Base-by-base conservation (phyloP, 2,797 vertebrate species). In the Melanotaenia pygmaea region DNA sequence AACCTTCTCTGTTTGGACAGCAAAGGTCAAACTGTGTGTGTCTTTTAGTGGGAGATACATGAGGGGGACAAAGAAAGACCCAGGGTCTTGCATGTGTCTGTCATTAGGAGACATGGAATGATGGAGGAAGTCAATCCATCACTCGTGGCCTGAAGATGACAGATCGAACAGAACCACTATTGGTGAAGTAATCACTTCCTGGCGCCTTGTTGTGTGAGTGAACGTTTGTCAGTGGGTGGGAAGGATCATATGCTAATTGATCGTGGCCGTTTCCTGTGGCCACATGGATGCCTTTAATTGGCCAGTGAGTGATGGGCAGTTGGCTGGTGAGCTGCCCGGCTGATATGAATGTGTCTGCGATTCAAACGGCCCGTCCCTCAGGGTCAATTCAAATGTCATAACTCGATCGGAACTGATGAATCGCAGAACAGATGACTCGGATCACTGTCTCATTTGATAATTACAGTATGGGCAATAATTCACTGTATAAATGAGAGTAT, bases 151-250 rank as follows among this genome's bases (percentile, higher is more conserved):
- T 59, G 80, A 76, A 74, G 79, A 86, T 63, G 80, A 83, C 86
- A 64, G 47, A 87, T 3, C 24, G 72, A 81, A 85, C 69, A 37
- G 12, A 16, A 67, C n/a, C 30, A 3, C 69, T 70, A 76, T 61
- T 47, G 81, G 74, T 87, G 85, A 83, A 86, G 86, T 83, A 91
- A 90, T 89, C 67, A 38, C 84, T 90, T 93, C 89, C 90, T 91
- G 90, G 88, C 86, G 82, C 85, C 86, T 72, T 0, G 35, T 57
- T 60, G 64, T 51, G 18, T 61, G 59, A 40, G 74, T 4, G 14
- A 8, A 64, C 64, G 69, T 56, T 54, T 57, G 16, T 18, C 73
- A 30, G 16, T 16, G 40, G 58, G 69, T 8, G 73, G 13, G 13
- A 64, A 64, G 67, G 80, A 85, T 86, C 83, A 72, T 75, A 89